Base-by-base conservation (phyloP, 2,113 vertebrate species). In the Psephotus haematonotus region DNA sequence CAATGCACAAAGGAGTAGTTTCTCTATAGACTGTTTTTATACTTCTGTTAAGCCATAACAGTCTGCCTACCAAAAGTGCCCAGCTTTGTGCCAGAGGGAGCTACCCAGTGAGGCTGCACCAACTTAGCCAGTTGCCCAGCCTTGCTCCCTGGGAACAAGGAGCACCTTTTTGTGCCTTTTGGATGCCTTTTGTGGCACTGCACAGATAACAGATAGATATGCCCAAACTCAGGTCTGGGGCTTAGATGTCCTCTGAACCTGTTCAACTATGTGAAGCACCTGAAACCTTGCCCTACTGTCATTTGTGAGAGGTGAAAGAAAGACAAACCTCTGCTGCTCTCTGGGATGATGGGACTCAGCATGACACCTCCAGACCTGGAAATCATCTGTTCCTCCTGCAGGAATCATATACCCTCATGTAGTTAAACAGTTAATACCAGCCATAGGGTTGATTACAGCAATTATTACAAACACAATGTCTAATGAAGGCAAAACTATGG, bases 401-500 rank as follows among this genome's bases (percentile, higher is more conserved):
- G 64, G 18, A 44, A 86, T 83, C 50, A 90, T 92, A 68, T 95
- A 60, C 68, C 35, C n/a, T 83, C 64, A n/a, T 50, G 79, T 64
- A 93, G 80, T 71, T 88, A 94, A 96, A 8, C 80, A 94, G 76
- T 96, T 96, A 97, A 95, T 63, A 88, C 60, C 88, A 94, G 93
- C 95, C 86, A 95, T 94, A 93, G 92, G 93, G 85, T 90, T 96
- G 82, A 97, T 96, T 90, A 94, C 88, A 88, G 83, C 69, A 95
- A 88, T 95, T 92, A 96, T 93, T 90, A 90, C 70, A 91, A 93
- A 93, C 79, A 96, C 92, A 96, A 95, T 96, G 94, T 91, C 92
- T 96, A 96, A 95, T 96, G 88, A 96, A 95, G 91, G 88, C 78
- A 94, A 93, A 95, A 94, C 80, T 95, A 96, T 87, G 83, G 93